Conservation (phyloP, 2,888 invertebrate species). For the Idaea straminata region DNA sequence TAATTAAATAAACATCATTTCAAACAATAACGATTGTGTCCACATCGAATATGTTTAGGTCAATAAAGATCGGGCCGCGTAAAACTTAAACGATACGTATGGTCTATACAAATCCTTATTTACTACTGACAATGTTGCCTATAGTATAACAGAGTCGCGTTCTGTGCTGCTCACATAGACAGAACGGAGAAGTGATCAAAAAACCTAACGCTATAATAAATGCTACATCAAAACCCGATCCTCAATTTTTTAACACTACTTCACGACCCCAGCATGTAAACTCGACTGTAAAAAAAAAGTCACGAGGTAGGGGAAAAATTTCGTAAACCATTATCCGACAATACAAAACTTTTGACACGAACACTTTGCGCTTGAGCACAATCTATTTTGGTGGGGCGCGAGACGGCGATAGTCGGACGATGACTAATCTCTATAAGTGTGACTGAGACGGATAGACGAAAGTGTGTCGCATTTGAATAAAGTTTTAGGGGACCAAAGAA, state of each 20-base stretch:
- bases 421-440: conserved; percentile 53
- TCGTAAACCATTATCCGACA: conserved; percentile 76
- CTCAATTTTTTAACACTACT: conserved; percentile 72
- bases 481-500: conserved; percentile 77
- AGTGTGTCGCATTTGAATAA: conserved; percentile 77
- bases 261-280: conserved; percentile 71
- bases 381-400: conserved; percentile 76
- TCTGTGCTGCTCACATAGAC: conserved; percentile 66
- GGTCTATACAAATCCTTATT: conserved; percentile 79
- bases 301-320: conserved; percentile 77
- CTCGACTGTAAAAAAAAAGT: conserved; percentile 76
- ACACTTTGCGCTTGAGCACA: conserved; percentile 79
- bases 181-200: conserved; percentile 68
- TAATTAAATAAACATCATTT: conserved; percentile 37
- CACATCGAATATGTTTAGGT: conserved; percentile 45
- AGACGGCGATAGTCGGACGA: conserved; percentile 59
- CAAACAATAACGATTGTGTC: conserved; percentile 43
- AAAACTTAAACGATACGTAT: conserved; percentile 75
- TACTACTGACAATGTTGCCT: conserved; percentile 79
- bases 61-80: conserved; percentile 54
- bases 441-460: conserved; percentile 67
- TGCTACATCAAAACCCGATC: conserved; percentile 60
- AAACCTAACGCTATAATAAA: conserved; percentile 58
- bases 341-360: conserved; percentile 80
- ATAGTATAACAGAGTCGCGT: conserved; percentile 69